Evolutionary conservation across 2,888 invertebrate genomes (phyloP), one percentile per base, ranked within the genome.

Genomic region (Masnerella sp.): DNA sequence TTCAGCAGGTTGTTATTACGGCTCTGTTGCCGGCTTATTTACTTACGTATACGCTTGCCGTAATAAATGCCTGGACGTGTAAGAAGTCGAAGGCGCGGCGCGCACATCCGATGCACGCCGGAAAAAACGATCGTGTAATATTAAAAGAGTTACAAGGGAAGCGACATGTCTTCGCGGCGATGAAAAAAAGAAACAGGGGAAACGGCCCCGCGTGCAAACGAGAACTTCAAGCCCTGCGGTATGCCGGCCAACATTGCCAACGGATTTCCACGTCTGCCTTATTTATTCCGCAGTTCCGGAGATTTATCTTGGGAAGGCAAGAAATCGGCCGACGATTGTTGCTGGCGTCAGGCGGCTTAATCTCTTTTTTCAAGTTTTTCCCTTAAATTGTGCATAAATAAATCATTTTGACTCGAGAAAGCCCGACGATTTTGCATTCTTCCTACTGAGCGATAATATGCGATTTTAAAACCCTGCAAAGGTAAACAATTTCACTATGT

Each of bases 1-100:
- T 73, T 68, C 68, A 25, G 47, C 52, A 49, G 38, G 52, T 54
- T 64, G 67, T 67, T 72, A 72, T 72, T 67, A 67, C 61, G 52
- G 17, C 67, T 42, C 5, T 22, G 28, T 28, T 49, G 34, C 17
- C 15, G 51, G 38, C 43, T 61, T 67, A 67, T 67, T 72, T 72
- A 67, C 71, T 64, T 67, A 61, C 72, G 40, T 43, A 42, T 15
- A 42, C 25, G 28, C 52, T 7, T 61, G 51, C 51, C 34, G 54
- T 67, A 67, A 72, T 67, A 67, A 65, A 61, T 54, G 61, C 38
- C 64, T 59, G 18, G 38, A 43, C 56, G 58, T 32, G 59, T 30
- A 67, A 72, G 52, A 70, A 71, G 51, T 59, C 38, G 59, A 71
- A 58, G 64, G 38, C 12, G 51, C 51, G 45, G 52, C 51, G 38